Conservation (phyloP, 2,888 invertebrate species). For the Deilephila porcellus region DNA sequence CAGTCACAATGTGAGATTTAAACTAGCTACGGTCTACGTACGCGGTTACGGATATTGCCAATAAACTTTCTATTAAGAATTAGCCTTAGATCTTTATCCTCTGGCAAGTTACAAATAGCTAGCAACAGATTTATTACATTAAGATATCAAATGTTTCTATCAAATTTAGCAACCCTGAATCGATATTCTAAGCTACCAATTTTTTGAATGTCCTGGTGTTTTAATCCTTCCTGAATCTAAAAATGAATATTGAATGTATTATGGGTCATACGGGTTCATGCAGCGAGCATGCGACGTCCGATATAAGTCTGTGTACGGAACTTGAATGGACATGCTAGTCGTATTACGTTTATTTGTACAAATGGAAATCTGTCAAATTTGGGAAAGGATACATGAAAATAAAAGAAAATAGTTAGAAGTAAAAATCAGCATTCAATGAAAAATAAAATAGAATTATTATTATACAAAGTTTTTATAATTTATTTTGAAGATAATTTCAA, state of each 20-base stretch:
- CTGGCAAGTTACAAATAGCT: neutral
- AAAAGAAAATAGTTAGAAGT: too few species aligned
- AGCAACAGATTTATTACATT: neutral
- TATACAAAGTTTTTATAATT: too few species aligned
- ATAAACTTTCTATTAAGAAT: neutral
- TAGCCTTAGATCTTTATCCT: too few species aligned
- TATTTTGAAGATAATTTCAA: too few species aligned
- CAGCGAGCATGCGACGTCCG: constrained; percentile 70
- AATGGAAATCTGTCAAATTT: constrained; percentile 35
- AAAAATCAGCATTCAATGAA: too few species aligned
- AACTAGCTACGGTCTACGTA: constrained; percentile 80
- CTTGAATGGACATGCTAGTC: constrained; percentile 59
- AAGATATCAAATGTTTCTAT: neutral
- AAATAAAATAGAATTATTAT: too few species aligned
- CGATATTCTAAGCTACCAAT: constrained; percentile 18
- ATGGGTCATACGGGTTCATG: constrained; percentile 59
- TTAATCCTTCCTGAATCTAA: constrained; percentile 27
- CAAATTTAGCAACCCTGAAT: constrained; percentile 15
- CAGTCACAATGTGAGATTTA: constrained; percentile 84
- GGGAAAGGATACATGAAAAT: neutral
- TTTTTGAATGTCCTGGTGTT: constrained; percentile 7
- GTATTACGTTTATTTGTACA: constrained; percentile 20
- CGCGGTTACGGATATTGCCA: constrained; percentile 41
- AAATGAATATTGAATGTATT: constrained; percentile 41
- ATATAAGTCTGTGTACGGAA: constrained; percentile 53